phyloP scores from a whole-genome alignment of 2,797 vertebrate species.

The Leptatherina wallacei region DNA sequence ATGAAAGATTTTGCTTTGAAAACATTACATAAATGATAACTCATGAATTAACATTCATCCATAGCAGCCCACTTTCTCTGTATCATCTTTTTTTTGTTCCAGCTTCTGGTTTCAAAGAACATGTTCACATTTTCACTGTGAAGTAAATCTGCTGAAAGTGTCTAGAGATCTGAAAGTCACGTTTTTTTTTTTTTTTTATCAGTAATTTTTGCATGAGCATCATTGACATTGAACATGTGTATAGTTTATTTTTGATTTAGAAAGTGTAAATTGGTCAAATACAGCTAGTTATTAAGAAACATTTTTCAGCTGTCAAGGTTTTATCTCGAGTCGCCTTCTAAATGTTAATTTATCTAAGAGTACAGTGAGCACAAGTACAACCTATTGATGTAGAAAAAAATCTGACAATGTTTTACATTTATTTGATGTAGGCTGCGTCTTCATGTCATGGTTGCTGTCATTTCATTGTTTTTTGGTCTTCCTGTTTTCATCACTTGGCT shows the following conservation, averaged over 20 bases:
- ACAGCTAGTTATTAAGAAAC: too few relatives aligned
- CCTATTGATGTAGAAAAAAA: too few relatives aligned
- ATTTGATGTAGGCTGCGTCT: slow-evolving; percentile 6
- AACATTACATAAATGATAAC: slow-evolving; percentile 28
- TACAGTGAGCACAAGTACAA: too few relatives aligned
- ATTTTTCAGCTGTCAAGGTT: too few relatives aligned
- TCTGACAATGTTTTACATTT: neutral
- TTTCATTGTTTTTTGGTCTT: neutral
- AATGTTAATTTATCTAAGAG: too few relatives aligned
- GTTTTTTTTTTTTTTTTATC: too few relatives aligned
- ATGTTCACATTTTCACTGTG: slow-evolving; percentile 7
- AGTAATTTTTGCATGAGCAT: too few relatives aligned
- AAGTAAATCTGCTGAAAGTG: slow-evolving; percentile 4
- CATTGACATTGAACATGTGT: neutral
- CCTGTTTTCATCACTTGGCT: neutral
- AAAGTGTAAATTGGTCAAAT: neutral
- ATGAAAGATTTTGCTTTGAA: slow-evolving; percentile 45
- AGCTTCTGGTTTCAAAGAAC: slow-evolving; percentile 6
- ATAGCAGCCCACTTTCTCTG: slow-evolving; percentile 33
- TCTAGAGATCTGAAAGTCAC: neutral
- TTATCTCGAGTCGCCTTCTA: too few relatives aligned
- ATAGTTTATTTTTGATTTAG: neutral
- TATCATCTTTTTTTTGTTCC: neutral
- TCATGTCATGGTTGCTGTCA: slow-evolving; percentile 7
- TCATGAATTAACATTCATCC: slow-evolving; percentile 22